Evolutionary conservation across 2,888 invertebrate genomes (phyloP).

Genomic region (Frankliniella intonsa): DNA sequence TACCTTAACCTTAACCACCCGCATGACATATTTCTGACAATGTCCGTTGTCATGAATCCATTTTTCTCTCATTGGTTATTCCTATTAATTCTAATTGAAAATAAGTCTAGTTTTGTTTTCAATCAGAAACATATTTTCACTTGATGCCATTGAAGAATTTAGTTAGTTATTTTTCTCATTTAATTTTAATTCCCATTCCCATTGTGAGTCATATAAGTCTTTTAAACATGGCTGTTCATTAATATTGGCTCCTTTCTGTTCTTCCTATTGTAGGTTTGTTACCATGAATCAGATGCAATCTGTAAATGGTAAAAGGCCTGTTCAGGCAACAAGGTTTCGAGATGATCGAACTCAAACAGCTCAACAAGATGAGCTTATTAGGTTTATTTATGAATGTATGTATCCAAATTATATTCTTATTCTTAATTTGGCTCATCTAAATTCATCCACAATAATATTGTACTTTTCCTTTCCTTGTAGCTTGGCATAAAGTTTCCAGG

Average conservation of each 20-base stretch:
- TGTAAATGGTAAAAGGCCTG: conserved; percentile 35
- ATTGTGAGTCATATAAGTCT: background rate
- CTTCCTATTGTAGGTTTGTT: background rate
- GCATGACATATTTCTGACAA: too few species aligned
- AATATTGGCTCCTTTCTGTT: too few species aligned
- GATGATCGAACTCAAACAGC: conserved; percentile 32
- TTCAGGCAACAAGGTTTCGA: conserved; percentile 30
- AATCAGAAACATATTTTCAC: background rate
- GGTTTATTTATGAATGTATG: conserved; percentile 36
- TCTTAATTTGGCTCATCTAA: background rate
- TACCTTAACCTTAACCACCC: too few species aligned
- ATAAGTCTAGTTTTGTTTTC: background rate
- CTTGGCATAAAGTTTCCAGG: conserved; percentile 35
- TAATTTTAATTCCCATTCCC: background rate
- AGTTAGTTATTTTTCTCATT: background rate
- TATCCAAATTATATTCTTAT: background rate
- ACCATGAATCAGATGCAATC: conserved; percentile 32
- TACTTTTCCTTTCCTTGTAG: conserved; percentile 28
- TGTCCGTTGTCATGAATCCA: too few species aligned
- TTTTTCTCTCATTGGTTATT: too few species aligned
- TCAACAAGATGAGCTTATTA: conserved; percentile 36
- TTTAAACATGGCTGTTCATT: too few species aligned
- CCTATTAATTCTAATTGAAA: background rate
- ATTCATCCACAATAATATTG: background rate
- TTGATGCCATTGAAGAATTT: background rate